Evolutionary conservation across 2,113 vertebrate species (phyloP), one percentile per base, ranked within the genome.

Genomic region (Oreochromis niloticus): DNA sequence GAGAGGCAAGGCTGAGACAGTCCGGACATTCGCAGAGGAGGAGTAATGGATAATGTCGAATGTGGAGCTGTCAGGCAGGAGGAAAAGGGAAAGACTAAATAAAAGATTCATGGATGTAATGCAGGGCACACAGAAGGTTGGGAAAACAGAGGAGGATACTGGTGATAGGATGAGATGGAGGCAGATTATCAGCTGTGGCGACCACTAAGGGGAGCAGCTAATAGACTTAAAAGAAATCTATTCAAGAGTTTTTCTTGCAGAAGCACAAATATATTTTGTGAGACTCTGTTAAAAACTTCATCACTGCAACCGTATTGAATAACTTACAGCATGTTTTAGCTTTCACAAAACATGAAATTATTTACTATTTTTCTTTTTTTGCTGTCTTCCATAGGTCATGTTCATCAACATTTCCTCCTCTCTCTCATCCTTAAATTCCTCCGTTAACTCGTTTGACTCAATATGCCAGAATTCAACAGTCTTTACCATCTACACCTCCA

Each of bases 391-490:
- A 22, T 41, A 86, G 63, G 14, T 17, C 52, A 86, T 82, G 84
- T 81, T 13, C 39, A 56, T 4, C 48, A 71, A 73, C 14, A 57
- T 39, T 8, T 57, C 59, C 10, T 6, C 41, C 13, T 59, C 30
- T 4, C 14, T 1, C 27, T 22, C 63, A 39, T 66, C 61, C 2
- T 66, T 12, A 56, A 56, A 56, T 56, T 56, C 55, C 55, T 56
- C 55, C 6, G 6, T 14, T 1, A 56, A 7, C 6, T 3, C 6
- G 1, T 27, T 27, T 56, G 6, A 14, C 4, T 56, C 19, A 68
- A 5, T 0, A 30, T 59, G 56, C 56, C 4, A 2, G 0, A 4
- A 1, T 16, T 30, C 57, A 61, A 34, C 2, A 19, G 30, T 34
- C 27, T 14, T 30, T 59, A 1, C 4, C 6, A 3, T 7, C 0